Base-by-base conservation (phyloP, 92 coral and sea anemone species). In the Epizoanthus scotinus region DNA sequence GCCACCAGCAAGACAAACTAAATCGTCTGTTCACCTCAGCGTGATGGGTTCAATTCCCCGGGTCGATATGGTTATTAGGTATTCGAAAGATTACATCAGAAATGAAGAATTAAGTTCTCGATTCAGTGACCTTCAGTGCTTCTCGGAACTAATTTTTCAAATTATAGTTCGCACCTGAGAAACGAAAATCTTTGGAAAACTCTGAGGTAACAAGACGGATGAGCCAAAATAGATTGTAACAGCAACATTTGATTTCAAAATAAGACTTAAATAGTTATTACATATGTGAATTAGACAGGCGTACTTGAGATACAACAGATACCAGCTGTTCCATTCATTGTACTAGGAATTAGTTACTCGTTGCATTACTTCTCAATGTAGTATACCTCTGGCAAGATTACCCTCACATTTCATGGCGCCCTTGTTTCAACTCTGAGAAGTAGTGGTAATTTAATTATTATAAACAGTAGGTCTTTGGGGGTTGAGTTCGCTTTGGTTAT, bases 61-160 rank as follows among this genome's bases (percentile, higher is more conserved):
- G 81, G 81, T 75, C 81, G 63, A 58, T 59, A 34, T 5, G 18
- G 21, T 27, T 38, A 31, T 31, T 60, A 58, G 68, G 22, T 29
- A 58, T 44, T 44, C 56, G 67, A 63, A 75, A 5, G 27, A 87
- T 87, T 87, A 87, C 90, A 83, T 87, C 90, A 87, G 81, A 25
- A 77, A 52, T 65, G 47, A 87, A 78, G 66, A 83, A 70, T 87
- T n/a, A n/a, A n/a, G 90, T 58, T 72, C 82, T 52, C 15, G 40
- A 36, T 75, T 75, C 81, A 58, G 26, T 26, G 68, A 10, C 14
- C 31, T 47, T 21, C 29, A 19, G 15, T 44, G 52, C 52, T 12
- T 44, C 57, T 25, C 34, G 74, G 27, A 38, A 69, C 58, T 40
- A 22, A 21, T 9, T 9, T 38, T 3, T 68, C 38, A 19, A 8